Percentiles rank a stretch among this genome's conserved stretches.
These are phyloP conservation scores for Charanyca ferruginea DNA, from an alignment of 2,888 invertebrate species.

Conservation along the genomic window DNA sequence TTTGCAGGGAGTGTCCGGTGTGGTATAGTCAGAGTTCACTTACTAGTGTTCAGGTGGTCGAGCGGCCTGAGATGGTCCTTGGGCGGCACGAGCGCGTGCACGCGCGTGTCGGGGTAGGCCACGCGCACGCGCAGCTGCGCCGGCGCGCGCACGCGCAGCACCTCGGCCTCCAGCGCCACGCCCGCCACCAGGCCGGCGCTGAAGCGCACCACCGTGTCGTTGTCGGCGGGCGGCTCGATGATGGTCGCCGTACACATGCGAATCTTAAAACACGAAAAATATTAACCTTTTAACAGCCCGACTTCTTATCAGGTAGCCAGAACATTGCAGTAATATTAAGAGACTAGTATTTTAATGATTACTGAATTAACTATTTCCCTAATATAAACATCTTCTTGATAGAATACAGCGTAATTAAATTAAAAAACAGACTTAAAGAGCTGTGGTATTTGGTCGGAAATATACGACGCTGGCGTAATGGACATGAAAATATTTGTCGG, in stretches of 20 bases:
- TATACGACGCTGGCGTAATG: no score
- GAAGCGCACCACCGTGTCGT: constrained; percentile 95
- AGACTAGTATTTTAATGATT: no score
- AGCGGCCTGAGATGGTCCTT: constrained; percentile 94
- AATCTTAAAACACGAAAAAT: constrained; percentile 86
- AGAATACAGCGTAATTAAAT: no score
- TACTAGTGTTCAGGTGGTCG: constrained; percentile 89
- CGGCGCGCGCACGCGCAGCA: constrained; percentile 94
- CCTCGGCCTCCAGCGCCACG: constrained; percentile 96
- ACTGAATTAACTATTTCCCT: no score
- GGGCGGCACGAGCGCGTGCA: constrained; percentile 95
- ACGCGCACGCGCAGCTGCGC: constrained; percentile 95
- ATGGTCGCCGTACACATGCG: constrained; percentile 95
- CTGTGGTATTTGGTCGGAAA: no score
- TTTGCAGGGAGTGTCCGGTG: no score
- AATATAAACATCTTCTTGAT: no score
- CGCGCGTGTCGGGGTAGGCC: constrained; percentile 97
- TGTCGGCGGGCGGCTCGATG: constrained; percentile 95
- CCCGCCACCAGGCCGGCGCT: constrained; percentile 97
- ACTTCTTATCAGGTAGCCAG: no score
- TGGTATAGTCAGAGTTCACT: constrained; percentile 56
- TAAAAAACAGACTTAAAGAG: no score
- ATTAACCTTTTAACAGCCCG: no score
- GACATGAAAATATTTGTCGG: no score
- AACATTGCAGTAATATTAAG: no score